These are phyloP conservation scores for Malacoctenus gilli DNA, from an alignment of 2,797 vertebrate genomes.

Conservation along the genomic window DNA sequence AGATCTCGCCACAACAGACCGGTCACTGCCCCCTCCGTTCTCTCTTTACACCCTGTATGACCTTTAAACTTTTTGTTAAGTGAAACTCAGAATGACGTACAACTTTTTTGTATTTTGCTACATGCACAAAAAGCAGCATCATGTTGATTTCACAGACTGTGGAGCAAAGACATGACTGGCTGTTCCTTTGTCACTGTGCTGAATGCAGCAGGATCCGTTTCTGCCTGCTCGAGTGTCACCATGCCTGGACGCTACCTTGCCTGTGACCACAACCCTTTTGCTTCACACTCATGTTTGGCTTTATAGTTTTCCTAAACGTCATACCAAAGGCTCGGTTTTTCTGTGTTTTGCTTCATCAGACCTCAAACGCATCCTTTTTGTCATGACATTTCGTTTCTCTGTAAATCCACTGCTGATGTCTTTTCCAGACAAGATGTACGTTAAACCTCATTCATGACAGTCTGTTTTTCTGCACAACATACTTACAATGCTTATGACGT, in stretches of 20 bases:
- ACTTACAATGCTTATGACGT: slow-evolving; percentile 37
- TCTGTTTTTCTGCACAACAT: slow-evolving; percentile 70
- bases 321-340: slow-evolving; percentile 82
- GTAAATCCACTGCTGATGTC: slow-evolving; percentile 72
- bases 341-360: slow-evolving; percentile 46
- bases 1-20: slow-evolving; percentile 40
- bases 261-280: slow-evolving; percentile 61
- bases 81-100: slow-evolving; percentile 29
- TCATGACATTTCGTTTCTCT: slow-evolving; percentile 74
- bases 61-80: slow-evolving; percentile 31
- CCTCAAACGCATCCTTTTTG: slow-evolving; percentile 38
- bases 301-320: slow-evolving; percentile 51
- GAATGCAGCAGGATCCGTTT: slow-evolving; percentile 34
- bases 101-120: slow-evolving; percentile 39
- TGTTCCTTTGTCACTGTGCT: slow-evolving; percentile 22
- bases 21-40: slow-evolving; percentile 21
- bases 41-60: slow-evolving; percentile 27
- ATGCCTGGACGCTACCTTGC: slow-evolving; percentile 67
- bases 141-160: slow-evolving; percentile 17
- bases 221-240: slow-evolving; percentile 72
- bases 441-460: slow-evolving; percentile 79
- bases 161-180: slow-evolving; percentile 20
- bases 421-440: slow-evolving; percentile 58
- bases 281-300: slow-evolving; percentile 41
- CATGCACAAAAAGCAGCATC: slow-evolving; percentile 34